Evolutionary conservation across 2,113 vertebrate genomes (phyloP).

Genomic region (Bucco capensis): DNA sequence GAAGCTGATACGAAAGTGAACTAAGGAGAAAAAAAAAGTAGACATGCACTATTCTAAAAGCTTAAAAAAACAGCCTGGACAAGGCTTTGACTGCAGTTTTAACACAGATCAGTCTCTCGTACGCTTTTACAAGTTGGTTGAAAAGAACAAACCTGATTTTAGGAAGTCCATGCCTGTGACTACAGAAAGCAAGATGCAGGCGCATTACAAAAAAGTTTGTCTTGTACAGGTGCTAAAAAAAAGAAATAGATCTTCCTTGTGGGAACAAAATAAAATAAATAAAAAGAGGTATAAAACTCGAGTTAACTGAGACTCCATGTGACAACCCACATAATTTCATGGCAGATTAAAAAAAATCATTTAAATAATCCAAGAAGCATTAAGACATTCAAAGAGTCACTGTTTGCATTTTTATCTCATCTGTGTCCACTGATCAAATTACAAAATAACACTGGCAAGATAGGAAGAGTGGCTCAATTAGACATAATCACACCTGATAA

Average conservation of each 20-base stretch:
- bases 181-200: not conserved
- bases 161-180: not conserved
- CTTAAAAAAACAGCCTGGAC: not conserved
- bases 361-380: not conserved
- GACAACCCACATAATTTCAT: not conserved
- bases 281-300: not conserved
- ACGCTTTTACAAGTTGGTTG: not conserved
- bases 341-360: not conserved
- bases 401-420: constrained; percentile 5
- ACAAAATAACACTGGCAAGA: not conserved
- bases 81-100: not conserved
- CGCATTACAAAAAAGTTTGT: not conserved
- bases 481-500: not conserved
- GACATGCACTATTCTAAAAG: not conserved
- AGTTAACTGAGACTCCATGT: not conserved
- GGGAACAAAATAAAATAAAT: not conserved
- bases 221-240: not conserved
- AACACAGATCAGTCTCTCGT: not conserved
- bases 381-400: not conserved
- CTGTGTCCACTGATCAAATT: constrained; percentile 6
- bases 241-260: not conserved
- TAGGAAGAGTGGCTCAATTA: not conserved
- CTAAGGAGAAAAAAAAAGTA: not conserved
- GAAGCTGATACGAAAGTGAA: not conserved
- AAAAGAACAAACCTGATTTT: not conserved